These are phyloP conservation scores for Onychostoma macrolepis DNA, from an alignment of 2,113 vertebrate species.

Conservation along the genomic window DNA sequence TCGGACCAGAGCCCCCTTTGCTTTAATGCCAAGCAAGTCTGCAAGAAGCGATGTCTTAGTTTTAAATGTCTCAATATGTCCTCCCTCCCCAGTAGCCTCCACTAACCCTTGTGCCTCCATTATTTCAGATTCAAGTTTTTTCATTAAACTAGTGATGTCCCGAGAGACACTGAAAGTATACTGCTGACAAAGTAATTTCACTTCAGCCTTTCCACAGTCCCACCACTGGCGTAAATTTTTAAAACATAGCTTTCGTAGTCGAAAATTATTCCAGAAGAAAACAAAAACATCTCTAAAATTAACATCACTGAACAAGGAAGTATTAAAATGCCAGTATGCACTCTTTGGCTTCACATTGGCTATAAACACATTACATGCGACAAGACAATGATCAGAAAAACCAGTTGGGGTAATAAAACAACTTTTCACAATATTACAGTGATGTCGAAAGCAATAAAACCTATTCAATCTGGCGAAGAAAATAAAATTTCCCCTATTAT, in stretches of 20 bases:
- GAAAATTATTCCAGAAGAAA: neutral
- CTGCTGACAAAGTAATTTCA: too few species aligned
- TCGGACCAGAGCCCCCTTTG: neutral
- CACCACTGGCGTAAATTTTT: neutral
- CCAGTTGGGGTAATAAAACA: neutral
- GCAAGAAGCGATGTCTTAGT: neutral
- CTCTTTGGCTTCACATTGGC: neutral
- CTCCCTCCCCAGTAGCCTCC: neutral
- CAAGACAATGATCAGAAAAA: neutral
- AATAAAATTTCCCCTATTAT: neutral
- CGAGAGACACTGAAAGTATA: neutral
- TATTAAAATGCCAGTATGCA: constrained; percentile 27
- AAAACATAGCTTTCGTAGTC: neutral
- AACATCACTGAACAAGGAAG: neutral
- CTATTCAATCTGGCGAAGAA: neutral
- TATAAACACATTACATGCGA: neutral
- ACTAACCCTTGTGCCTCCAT: neutral
- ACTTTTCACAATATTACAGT: neutral
- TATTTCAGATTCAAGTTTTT: neutral
- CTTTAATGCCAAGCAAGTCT: neutral
- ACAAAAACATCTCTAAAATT: constrained; percentile 11
- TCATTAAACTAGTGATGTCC: too few species aligned
- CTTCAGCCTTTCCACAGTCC: too few species aligned
- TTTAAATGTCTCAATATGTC: neutral
- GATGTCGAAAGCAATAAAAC: neutral